Conservation (phyloP, 2,797 vertebrate genomes). For the Acropternis orthonyx region DNA sequence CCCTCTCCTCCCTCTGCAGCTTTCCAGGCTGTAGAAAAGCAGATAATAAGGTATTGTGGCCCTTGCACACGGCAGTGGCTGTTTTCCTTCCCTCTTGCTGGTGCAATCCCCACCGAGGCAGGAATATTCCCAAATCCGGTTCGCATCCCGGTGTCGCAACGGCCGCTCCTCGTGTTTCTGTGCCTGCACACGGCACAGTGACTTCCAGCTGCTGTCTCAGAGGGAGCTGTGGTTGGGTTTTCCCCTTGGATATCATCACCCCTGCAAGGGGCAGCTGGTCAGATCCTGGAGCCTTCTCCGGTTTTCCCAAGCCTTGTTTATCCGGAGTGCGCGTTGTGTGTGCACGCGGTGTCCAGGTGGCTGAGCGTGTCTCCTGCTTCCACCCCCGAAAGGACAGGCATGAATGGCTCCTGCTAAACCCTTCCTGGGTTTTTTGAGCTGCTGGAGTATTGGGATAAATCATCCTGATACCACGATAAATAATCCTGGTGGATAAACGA, state of each 20-base stretch:
- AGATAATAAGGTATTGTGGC: neutral
- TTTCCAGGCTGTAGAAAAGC: neutral
- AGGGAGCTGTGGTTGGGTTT: neutral
- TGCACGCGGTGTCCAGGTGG: rapidly evolving
- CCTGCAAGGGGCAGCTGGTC: neutral
- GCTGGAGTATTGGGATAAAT: neutral
- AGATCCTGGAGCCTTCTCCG: rapidly evolving
- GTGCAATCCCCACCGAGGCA: rapidly evolving
- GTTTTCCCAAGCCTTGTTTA: neutral
- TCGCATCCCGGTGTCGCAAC: rapidly evolving
- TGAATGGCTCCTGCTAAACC: neutral
- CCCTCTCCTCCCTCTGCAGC: neutral
- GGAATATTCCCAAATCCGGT: neutral
- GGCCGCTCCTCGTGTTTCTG: rapidly evolving
- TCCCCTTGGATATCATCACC: neutral
- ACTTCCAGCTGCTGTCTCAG: neutral
- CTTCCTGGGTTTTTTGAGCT: neutral
- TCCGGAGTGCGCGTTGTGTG: rapidly evolving
- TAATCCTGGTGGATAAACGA: neutral
- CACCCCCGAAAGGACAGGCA: neutral
- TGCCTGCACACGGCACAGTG: rapidly evolving
- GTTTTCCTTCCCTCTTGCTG: neutral
- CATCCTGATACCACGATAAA: neutral
- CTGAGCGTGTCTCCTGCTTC: neutral
- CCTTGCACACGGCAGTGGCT: neutral